These are phyloP conservation scores for Camponotus floridanus DNA, from an alignment of 1,140 invertebrate genomes.

Conservation along the genomic window DNA sequence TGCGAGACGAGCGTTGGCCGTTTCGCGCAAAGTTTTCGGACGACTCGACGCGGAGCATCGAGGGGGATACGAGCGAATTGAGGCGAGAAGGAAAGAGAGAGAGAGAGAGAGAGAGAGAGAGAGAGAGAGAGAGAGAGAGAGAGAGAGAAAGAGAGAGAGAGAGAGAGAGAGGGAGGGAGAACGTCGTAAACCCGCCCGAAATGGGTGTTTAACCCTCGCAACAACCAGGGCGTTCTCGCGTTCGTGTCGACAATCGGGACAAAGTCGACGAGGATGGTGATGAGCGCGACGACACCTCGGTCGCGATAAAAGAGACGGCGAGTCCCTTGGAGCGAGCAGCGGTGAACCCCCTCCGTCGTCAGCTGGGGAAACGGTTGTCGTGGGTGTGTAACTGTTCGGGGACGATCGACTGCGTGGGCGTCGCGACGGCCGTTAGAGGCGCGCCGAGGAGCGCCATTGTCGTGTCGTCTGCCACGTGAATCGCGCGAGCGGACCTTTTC, in stretches of 20 bases:
- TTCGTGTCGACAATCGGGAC: background rate
- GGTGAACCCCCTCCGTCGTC: slow-evolving; percentile 1
- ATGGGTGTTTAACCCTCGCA: slow-evolving; percentile 26
- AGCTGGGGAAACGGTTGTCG: slow-evolving; percentile 61
- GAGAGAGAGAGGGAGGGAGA: background rate
- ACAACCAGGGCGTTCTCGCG: slow-evolving; percentile 27
- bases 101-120: background rate
- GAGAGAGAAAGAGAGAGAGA: background rate
- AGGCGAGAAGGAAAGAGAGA: background rate
- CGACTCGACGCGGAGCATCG: slow-evolving; percentile 15
- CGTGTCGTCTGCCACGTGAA: slow-evolving; percentile 73
- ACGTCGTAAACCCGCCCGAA: background rate
- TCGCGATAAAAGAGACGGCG: slow-evolving; percentile 33
- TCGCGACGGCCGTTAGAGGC: slow-evolving; percentile 72
- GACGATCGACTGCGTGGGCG: slow-evolving; percentile 75
- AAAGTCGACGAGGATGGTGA: background rate
- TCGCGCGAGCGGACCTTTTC: slow-evolving; percentile 49
- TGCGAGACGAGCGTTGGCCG: slow-evolving; percentile 58
- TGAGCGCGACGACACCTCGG: slow-evolving; percentile 11
- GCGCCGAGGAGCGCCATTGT: slow-evolving; percentile 73
- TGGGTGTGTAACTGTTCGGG: slow-evolving; percentile 74
- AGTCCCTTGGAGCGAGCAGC: background rate
- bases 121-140: background rate
- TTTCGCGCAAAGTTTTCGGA: slow-evolving; percentile 32
- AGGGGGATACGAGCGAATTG: slow-evolving; percentile 30